Percentiles rank a stretch among this genome's conserved stretches.
phyloP scores from a whole-genome alignment of 1,140 invertebrate species.

The Tyrophagus putrescentiae region DNA sequence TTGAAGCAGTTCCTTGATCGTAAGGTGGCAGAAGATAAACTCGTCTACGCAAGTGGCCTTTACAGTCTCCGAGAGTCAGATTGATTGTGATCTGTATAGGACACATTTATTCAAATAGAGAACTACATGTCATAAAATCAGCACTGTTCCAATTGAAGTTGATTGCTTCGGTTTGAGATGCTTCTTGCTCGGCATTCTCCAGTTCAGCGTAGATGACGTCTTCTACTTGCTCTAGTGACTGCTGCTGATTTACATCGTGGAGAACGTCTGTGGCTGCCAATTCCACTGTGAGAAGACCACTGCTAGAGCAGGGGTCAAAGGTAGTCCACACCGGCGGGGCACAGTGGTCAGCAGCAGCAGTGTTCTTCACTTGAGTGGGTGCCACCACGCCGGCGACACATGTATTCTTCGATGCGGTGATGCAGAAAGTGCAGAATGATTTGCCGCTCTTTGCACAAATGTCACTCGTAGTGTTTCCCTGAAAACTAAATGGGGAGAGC shows the following conservation, averaged over 20 bases:
- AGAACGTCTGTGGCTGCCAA: no score
- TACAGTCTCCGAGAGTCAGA: slow-evolving; percentile 48
- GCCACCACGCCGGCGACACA: no score
- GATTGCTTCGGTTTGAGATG: no score
- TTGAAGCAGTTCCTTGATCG: slow-evolving; percentile 73
- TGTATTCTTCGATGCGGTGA: slow-evolving; percentile 4
- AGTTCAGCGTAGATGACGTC: background rate
- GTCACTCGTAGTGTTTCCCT: background rate
- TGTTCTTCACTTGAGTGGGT: no score
- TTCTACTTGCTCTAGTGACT: no score
- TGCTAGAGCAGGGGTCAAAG: no score
- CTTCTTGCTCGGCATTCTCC: no score
- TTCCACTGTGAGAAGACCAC: no score
- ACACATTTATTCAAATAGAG: background rate
- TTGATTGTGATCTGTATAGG: background rate
- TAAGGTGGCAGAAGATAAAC: slow-evolving; percentile 75
- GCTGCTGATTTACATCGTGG: no score
- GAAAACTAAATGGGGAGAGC: background rate
- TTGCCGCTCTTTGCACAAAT: slow-evolving; percentile 5
- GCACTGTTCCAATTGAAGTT: background rate
- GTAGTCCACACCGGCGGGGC: no score
- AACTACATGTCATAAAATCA: no score
- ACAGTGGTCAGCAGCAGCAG: no score
- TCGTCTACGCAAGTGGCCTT: slow-evolving; percentile 64
- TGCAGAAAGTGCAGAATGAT: slow-evolving; percentile 16